Percentiles rank a stretch among this genome's conserved stretches.
These are phyloP conservation scores for Scatophagus argus DNA, from an alignment of 2,113 vertebrate species.

Conservation along the genomic window DNA sequence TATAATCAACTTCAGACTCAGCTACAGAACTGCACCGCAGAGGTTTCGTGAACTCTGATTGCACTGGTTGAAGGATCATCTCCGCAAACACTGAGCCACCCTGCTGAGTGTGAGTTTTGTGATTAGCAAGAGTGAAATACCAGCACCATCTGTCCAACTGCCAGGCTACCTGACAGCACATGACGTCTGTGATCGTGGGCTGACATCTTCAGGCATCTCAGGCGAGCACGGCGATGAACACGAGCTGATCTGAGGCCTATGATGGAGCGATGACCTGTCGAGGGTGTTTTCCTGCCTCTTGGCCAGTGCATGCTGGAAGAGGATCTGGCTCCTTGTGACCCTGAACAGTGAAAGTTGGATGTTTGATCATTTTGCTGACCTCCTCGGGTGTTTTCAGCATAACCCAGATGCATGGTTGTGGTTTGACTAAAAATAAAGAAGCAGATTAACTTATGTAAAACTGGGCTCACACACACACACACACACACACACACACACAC, in stretches of 20 bases:
- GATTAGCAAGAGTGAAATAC: slow-evolving; percentile 67
- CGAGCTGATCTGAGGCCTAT: background rate
- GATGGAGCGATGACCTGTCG: slow-evolving; percentile 8
- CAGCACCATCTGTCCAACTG: slow-evolving; percentile 65
- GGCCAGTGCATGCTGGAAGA: background rate
- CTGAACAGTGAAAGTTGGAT: slow-evolving; percentile 9
- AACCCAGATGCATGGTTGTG: background rate
- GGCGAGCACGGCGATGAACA: background rate
- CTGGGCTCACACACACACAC: background rate
- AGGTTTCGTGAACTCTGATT: slow-evolving; percentile 46
- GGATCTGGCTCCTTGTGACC: slow-evolving; percentile 11
- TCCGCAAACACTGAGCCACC: slow-evolving; percentile 50
- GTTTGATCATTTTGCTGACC: background rate
- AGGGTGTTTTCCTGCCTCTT: background rate
- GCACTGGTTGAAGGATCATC: slow-evolving; percentile 41
- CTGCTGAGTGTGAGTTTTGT: slow-evolving; percentile 63
- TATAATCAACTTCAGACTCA: slow-evolving; percentile 19
- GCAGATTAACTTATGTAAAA: background rate
- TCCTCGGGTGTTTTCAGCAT: background rate
- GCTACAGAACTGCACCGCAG: slow-evolving; percentile 5
- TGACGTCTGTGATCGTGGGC: slow-evolving; percentile 27
- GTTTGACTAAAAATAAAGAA: background rate
- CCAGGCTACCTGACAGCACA: slow-evolving; percentile 59
- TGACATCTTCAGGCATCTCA: slow-evolving; percentile 23
- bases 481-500: too few relatives aligned